These are phyloP conservation scores for Columba livia DNA, from an alignment of 2,113 vertebrate genomes.

Conservation along the genomic window DNA sequence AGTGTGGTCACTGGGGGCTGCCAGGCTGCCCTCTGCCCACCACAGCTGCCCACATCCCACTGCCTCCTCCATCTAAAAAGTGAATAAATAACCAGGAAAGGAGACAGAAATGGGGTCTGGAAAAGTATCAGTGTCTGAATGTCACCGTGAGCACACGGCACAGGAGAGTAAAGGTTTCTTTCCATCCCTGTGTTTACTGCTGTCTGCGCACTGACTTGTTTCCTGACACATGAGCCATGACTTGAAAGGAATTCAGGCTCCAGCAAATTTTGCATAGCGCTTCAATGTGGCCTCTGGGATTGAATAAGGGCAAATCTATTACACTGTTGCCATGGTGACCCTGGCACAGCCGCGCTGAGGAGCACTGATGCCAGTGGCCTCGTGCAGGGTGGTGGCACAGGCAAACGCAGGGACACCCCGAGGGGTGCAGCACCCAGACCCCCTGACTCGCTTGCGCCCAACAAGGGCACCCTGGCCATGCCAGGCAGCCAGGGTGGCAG, in stretches of 20 bases:
- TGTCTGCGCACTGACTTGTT: conserved; percentile 77
- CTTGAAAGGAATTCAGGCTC: conserved; percentile 82
- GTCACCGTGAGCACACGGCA: conserved; percentile 62
- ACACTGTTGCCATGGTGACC: conserved; percentile 93
- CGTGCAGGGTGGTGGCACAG: neutral
- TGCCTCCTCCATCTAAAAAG: conserved; percentile 11
- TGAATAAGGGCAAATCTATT: conserved; percentile 93
- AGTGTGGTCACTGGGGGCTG: accelerated
- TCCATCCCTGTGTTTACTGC: conserved; percentile 64
- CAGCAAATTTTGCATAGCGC: conserved; percentile 77
- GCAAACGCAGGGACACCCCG: accelerated
- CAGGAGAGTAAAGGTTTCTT: conserved; percentile 71
- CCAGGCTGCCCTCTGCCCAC: neutral
- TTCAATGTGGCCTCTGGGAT: conserved; percentile 85
- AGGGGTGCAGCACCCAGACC: accelerated
- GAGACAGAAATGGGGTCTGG: conserved; percentile 82
- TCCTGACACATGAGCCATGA: conserved; percentile 81
- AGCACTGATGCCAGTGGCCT: conserved; percentile 33
- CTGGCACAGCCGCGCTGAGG: conserved; percentile 86
- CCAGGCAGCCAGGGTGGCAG: conserved; percentile 26
- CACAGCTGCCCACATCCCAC: accelerated
- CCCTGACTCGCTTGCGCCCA: accelerated
- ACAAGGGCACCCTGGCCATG: accelerated
- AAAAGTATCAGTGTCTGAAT: conserved; percentile 79
- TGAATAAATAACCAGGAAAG: conserved; percentile 72